Evolutionary conservation across 2,888 invertebrate species (phyloP), one percentile per base, ranked within the genome.

Genomic region (Lordiphosa andalusiaca): DNA sequence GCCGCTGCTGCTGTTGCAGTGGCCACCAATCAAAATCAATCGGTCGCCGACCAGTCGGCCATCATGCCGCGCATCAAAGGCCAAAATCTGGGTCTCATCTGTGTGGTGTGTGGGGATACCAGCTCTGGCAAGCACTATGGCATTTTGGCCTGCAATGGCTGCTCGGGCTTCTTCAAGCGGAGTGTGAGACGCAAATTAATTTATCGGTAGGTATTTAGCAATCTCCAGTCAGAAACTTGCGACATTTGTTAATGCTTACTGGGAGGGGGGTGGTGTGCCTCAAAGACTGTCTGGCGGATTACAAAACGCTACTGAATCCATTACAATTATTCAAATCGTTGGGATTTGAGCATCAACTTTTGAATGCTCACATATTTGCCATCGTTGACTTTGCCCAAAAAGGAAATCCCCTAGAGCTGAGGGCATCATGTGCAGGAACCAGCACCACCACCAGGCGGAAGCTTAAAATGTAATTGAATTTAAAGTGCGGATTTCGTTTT

Each of bases 121-220:
- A 97, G 97, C 77, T 97, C 97, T 2, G 98, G 98, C 2, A 98
- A 98, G 86, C 98, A 98, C 89, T 98, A 98, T 89, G 98, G 99
- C 0, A 98, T 99, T 85, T 92, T 99, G 67, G 99, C 99, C 0
- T 99, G 99, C 90, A 99, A 99, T 87, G 99, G 99, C 0, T 99
- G 99, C 91, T 98, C 97, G 56, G 99, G 99, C 0, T 99, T 99
- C 91, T 99, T 99, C 92, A 99, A 99, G 89, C 91, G 99, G 69
- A 97, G 97, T 71, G 98, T 99, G 36, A 92, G 98, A 53, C 92
- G 98, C 86, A 98, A 98, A 91, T 93, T 99, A 64, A 98, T 98
- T 76, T 99, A 99, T 92, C 95, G 98, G 98, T 98, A 82, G 85
- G 91, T 89, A 19, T 12, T 36, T 42, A 9, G 49, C 9, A 36